A percentile compares a stretch with the other conserved stretches of the same genome.
These are phyloP conservation scores for Drosophila erecta DNA, from an alignment of 1,140 invertebrate species.

Conservation along the genomic window DNA sequence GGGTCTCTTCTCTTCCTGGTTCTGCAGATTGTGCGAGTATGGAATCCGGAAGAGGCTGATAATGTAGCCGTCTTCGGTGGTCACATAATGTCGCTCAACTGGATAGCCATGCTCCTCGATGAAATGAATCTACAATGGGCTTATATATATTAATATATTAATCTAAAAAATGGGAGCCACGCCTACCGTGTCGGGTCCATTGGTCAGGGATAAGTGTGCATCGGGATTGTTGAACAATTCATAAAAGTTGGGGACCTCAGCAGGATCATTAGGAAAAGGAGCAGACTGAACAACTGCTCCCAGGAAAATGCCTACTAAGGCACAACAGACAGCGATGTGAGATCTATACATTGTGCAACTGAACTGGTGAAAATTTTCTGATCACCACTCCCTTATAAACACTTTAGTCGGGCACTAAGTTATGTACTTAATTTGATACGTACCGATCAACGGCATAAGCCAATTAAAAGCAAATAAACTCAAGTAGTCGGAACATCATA, in stretches of 20 bases:
- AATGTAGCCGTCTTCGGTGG: constrained; percentile 85
- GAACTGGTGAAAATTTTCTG: constrained; percentile 9
- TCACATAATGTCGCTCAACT: constrained; percentile 85
- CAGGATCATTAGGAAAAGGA: neutral
- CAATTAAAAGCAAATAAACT: constrained; percentile 23
- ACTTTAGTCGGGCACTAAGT: neutral
- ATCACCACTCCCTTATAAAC: constrained; percentile 10
- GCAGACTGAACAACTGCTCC: neutral
- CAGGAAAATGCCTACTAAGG: constrained; percentile 3
- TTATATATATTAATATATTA: too few relatives aligned
- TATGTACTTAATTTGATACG: constrained; percentile 21
- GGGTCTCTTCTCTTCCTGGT: constrained; percentile 40
- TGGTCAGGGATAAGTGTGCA: constrained; percentile 20
- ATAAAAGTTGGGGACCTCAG: constrained; percentile 23
- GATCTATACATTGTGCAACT: constrained; percentile 14
- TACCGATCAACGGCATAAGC: constrained; percentile 6
- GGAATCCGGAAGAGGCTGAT: constrained; percentile 85
- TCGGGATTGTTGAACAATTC: constrained; percentile 47
- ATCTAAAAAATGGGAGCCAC: neutral
- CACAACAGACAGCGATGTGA: neutral
- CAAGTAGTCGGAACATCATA: neutral
- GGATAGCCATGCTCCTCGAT: constrained; percentile 83
- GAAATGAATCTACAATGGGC: constrained; percentile 9
- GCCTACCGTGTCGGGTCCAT: constrained; percentile 41
- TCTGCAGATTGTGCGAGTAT: constrained; percentile 59